Evolutionary conservation across 2,888 invertebrate genomes (phyloP).

Genomic region (Parascotia fuliginaria): DNA sequence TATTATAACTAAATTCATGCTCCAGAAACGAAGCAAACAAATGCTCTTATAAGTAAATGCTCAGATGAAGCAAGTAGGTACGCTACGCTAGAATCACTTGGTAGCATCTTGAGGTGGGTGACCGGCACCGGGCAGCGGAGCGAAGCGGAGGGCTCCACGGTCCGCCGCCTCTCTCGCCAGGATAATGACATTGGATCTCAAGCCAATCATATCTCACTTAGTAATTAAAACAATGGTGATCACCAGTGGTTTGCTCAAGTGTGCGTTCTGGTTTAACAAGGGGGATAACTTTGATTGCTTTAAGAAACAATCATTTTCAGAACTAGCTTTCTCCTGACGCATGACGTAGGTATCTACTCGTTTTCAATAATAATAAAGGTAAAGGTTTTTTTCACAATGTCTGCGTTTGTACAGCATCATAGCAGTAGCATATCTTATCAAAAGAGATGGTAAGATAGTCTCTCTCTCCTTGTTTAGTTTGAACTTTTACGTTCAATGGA

Average conservation of each 20-base stretch:
- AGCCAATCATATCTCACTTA: constrained; percentile 77
- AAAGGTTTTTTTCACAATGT: no score
- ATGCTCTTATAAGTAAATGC: background rate
- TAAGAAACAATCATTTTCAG: no score
- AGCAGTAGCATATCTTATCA: no score
- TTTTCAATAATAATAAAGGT: no score
- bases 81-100: constrained; percentile 9
- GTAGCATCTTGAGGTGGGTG: constrained; percentile 63
- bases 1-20: no score
- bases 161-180: constrained; percentile 52
- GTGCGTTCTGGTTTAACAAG: constrained; percentile 10
- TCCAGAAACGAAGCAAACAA: background rate
- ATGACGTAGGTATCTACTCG: no score
- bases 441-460: no score
- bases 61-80: background rate
- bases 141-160: constrained; percentile 70
- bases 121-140: constrained; percentile 62
- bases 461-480: no score
- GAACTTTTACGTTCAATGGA: no score
- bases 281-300: background rate
- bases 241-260: constrained; percentile 1
- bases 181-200: constrained; percentile 74
- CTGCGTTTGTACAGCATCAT: no score
- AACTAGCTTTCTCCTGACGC: no score
- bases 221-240: constrained; percentile 23